Evolutionary conservation across 1,140 invertebrate species (phyloP), one percentile per base, ranked within the genome.

Genomic region (Macrostomum lignano): DNA sequence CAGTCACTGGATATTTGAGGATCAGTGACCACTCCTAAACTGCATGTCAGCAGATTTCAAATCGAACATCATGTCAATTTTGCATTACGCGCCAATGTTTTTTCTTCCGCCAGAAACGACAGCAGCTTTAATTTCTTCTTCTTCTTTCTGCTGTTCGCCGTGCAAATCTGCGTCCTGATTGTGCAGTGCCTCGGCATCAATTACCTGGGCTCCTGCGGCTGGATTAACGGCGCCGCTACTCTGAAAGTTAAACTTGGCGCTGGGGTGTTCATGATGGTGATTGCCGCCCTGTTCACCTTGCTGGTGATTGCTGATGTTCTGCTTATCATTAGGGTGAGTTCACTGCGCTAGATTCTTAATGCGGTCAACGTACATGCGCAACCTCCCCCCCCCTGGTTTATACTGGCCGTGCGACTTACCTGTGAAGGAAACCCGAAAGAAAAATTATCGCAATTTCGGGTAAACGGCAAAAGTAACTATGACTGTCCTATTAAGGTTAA

Each of bases 41-140:
- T n/a, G 23, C 23, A 24, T n/a, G 13, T 24, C 23, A 28, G 15
- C 26, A 28, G 5, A 15, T 28, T 9, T 9, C 15, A 15, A 28
- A 28, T 35, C 7, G 25, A 31, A 36, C 24, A 25, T 33, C 37
- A 17, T 38, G 38, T 39, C 36, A 38, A 29, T 36, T 21, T 10
- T 34, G 33, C 17, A 19, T n/a, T n/a, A n/a, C n/a, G n/a, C n/a
- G n/a, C n/a, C 31, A 30, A 31, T 38, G 33, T 36, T 42, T 38
- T 42, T 46, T 36, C 42, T 36, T 35, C 40, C 52, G 49, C 40
- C 46, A 55, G 51, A 45, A 52, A 46, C 46, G 88, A 98, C 60
- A 91, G 81, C 45, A 93, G 84, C 1, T 86, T 96, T 63, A 94
- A 93, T 60, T 98, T 96, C 54, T 94, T 96, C 77, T 74, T 94